Evolutionary conservation across 2,113 vertebrate genomes (phyloP).

Genomic region (Cephalophus harveyi): DNA sequence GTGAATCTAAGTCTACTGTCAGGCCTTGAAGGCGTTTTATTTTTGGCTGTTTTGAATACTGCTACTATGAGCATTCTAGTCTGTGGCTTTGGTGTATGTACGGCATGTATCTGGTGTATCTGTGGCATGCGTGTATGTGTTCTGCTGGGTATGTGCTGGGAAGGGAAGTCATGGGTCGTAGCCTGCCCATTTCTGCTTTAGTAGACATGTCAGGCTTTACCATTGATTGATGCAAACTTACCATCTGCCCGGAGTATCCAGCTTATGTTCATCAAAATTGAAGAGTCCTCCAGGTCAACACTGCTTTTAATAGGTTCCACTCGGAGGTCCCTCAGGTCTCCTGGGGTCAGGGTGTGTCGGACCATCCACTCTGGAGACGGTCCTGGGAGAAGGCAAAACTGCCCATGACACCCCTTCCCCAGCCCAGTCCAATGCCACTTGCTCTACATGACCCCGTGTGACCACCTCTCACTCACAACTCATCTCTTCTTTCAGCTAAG

Average conservation of each 20-base stretch:
- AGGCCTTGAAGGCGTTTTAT: neutral
- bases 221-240: slow-evolving; percentile 56
- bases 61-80: neutral
- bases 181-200: neutral
- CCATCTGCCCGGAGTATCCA: slow-evolving; percentile 84
- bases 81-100: neutral
- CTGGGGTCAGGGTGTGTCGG: slow-evolving; percentile 64
- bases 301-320: slow-evolving; percentile 25
- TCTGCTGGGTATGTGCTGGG: neutral
- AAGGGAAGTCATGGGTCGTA: neutral
- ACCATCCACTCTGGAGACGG: slow-evolving; percentile 59
- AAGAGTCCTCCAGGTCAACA: neutral
- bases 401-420: neutral
- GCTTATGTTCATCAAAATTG: slow-evolving; percentile 79
- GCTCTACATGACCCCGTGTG: neutral
- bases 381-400: slow-evolving; percentile 51
- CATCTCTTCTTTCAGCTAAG: neutral
- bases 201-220: neutral
- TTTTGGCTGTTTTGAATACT: neutral
- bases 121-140: neutral
- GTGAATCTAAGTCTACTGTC: neutral
- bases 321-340: slow-evolving; percentile 59
- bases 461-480: neutral
- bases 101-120: neutral
- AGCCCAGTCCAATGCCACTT: neutral